phyloP scores from a whole-genome alignment of 23 tunicate genomes.

The Styela plicata region DNA sequence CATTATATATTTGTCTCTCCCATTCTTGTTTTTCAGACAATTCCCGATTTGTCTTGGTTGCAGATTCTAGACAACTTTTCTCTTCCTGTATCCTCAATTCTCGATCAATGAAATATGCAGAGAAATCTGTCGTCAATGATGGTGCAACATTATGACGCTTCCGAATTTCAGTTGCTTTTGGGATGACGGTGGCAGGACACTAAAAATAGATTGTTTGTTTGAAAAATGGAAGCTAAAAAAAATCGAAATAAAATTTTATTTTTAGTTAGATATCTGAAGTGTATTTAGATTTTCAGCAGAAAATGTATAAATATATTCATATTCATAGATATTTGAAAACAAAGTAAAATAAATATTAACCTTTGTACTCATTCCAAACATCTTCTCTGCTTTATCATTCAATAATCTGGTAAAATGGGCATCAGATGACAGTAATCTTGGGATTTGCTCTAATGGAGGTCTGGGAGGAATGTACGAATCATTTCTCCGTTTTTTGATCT shows the following conservation, averaged over 20 bases:
- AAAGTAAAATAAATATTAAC: too few species aligned
- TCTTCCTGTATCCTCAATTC: slow-evolving; percentile 58
- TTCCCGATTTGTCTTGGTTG: slow-evolving; percentile 27
- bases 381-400: slow-evolving; percentile 58
- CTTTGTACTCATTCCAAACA: slow-evolving; percentile 24
- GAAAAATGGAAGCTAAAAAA: too few species aligned
- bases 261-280: too few species aligned
- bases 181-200: slow-evolving; percentile 58
- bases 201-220: too few species aligned
- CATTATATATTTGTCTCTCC: slow-evolving; percentile 23
- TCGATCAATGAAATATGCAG: slow-evolving; percentile 67
- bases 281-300: too few species aligned
- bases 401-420: slow-evolving; percentile 49
- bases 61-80: slow-evolving; percentile 16
- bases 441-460: slow-evolving; percentile 26
- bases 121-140: slow-evolving; percentile 59
- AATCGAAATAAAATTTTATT: too few species aligned
- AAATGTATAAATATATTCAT: too few species aligned
- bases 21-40: slow-evolving; percentile 30
- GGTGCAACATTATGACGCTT: slow-evolving; percentile 77
- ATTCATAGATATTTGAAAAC: too few species aligned
- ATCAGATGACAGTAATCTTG: slow-evolving; percentile 46
- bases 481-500: neutral
- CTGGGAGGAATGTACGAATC: slow-evolving; percentile 18
- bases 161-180: slow-evolving; percentile 62